These are phyloP conservation scores for Mus musculus DNA, from an alignment of 2,113 vertebrate genomes.

Conservation along the genomic window GRCm39 chr1:139211501-139212000, in stretches of 20 bases:
- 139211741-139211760: not conserved
- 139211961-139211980: too few species aligned
- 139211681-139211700: not conserved
- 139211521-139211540: not conserved
- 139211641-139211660: not conserved
- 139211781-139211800: not conserved
- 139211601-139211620: not conserved
- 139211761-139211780: not conserved
- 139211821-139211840: too few species aligned
- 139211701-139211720: not conserved
- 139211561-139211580: not conserved
- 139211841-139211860: too few species aligned
- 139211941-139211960: too few species aligned
- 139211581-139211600: not conserved
- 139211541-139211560: not conserved
- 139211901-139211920: too few species aligned
- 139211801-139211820: not conserved
- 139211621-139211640: not conserved
- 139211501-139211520: not conserved
- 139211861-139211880: too few species aligned
- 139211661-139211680: not conserved
- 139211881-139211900: too few species aligned
- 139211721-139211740: not conserved
- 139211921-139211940: too few species aligned
- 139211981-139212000: too few species aligned